Conservation (phyloP, 2,797 vertebrate genomes). For the Microcaecilia unicolor region DNA sequence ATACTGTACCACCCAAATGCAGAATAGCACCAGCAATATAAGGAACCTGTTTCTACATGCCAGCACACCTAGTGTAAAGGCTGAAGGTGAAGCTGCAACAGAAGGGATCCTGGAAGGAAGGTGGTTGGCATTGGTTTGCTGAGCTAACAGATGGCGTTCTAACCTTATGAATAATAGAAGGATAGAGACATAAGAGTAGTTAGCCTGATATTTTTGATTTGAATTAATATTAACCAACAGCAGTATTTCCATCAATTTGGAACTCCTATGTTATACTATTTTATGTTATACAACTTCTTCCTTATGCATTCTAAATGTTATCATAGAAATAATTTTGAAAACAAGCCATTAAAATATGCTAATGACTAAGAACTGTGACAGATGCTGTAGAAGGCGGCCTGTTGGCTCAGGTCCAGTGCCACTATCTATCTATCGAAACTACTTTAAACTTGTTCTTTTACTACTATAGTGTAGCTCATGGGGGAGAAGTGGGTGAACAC, state of each 20-base stretch:
- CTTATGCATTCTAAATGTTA: constrained; percentile 26
- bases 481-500: constrained; percentile 18
- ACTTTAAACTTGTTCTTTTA: constrained; percentile 47
- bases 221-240: constrained; percentile 16
- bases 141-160: too few relatives aligned
- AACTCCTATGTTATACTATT: constrained; percentile 21
- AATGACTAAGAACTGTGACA: constrained; percentile 52
- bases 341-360: constrained; percentile 51
- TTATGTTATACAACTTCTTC: constrained; percentile 23
- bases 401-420: constrained; percentile 43
- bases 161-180: too few relatives aligned
- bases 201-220: too few relatives aligned
- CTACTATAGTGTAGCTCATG: constrained; percentile 42
- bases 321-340: constrained; percentile 43
- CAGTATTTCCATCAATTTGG: constrained; percentile 25
- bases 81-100: too few relatives aligned
- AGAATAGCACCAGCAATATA: too few relatives aligned
- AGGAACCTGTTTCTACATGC: too few relatives aligned
- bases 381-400: constrained; percentile 48
- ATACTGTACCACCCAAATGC: too few relatives aligned
- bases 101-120: too few relatives aligned
- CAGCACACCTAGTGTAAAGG: too few relatives aligned
- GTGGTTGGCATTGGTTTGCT: too few relatives aligned
- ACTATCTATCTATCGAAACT: constrained; percentile 53
- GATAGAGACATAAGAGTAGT: too few relatives aligned